Evolutionary conservation across 2,797 vertebrate genomes (phyloP), one percentile per base, ranked within the genome.

Genomic region (Pelodytes ibericus): DNA sequence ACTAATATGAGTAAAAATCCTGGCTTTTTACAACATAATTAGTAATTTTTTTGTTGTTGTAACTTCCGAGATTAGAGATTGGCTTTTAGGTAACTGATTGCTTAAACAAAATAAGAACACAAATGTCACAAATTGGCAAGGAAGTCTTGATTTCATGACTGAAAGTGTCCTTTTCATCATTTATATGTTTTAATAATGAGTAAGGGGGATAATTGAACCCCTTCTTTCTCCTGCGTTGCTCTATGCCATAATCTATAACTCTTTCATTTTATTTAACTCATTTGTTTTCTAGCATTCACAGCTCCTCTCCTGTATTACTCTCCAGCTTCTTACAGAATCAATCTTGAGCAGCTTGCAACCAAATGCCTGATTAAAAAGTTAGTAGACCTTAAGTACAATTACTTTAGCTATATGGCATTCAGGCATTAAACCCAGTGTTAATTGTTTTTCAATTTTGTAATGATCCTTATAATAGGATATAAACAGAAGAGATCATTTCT

Each of bases 301-400:
- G 76, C 83, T 86, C 86, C 85, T n/a, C 81, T 75, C 74, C 84
- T 76, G 80, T 82, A 89, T 84, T 84, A 71, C 81, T 77, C 86
- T 86, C 86, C 82, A 82, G 87, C 83, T 84, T 88, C 80, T 78
- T 84, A 80, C 81, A 80, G 83, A 91, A 89, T 91, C 88, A 90
- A 73, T 89, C n/a, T 30, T 7, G 82, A 92, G 91, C 89, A 92
- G 90, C 90, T 93, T 93, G 91, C 87, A 89, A 92, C 84, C 90
- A 90, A 92, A 90, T 90, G 89, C 90, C 90, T 92, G 90, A 92
- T 92, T 92, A 91, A 91, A 92, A 91, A 93, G 89, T 91, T 91
- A 93, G 90, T 87, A 89, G 91, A 92, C 90, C 91, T 92, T 92
- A 90, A 91, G 92, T 85, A 87, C 92, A 92, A 92, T 92, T 92